These are phyloP conservation scores for Dasypus novemcinctus DNA, from an alignment of 2,113 vertebrate species.

Conservation along the genomic window DNA sequence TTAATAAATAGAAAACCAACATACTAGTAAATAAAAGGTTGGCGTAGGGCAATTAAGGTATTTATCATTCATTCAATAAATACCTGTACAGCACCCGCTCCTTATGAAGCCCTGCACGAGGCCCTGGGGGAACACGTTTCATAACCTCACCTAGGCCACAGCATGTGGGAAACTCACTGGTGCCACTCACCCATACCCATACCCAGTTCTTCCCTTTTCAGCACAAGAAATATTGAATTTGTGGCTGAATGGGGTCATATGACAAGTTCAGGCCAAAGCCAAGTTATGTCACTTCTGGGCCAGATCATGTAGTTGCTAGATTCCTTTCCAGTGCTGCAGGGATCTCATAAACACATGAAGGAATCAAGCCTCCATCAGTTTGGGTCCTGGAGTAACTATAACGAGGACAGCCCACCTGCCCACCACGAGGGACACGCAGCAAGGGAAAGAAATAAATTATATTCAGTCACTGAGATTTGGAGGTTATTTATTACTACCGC, in stretches of 20 bases:
- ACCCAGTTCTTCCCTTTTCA: background rate
- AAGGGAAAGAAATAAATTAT: background rate
- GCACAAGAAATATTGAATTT: background rate
- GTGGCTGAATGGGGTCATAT: background rate
- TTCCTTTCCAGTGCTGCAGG: background rate
- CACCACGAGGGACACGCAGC: background rate
- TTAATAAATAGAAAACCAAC: background rate
- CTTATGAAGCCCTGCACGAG: background rate
- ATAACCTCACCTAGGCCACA: background rate
- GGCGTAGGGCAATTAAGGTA: background rate
- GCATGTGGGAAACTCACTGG: background rate
- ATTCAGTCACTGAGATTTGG: background rate
- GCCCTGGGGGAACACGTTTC: background rate
- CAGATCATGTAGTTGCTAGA: background rate
- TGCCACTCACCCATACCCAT: background rate
- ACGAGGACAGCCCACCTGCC: background rate
- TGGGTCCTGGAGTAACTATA: background rate
- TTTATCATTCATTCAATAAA: background rate
- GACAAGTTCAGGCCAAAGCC: background rate
- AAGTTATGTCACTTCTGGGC: background rate
- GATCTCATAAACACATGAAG: background rate
- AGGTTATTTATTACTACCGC: background rate
- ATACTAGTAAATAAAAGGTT: background rate
- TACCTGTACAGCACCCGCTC: fast-evolving
- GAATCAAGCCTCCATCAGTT: background rate